These are phyloP conservation scores for Choloepus hoffmanni DNA, from an alignment of 2,113 vertebrate species.

Conservation along the genomic window DNA sequence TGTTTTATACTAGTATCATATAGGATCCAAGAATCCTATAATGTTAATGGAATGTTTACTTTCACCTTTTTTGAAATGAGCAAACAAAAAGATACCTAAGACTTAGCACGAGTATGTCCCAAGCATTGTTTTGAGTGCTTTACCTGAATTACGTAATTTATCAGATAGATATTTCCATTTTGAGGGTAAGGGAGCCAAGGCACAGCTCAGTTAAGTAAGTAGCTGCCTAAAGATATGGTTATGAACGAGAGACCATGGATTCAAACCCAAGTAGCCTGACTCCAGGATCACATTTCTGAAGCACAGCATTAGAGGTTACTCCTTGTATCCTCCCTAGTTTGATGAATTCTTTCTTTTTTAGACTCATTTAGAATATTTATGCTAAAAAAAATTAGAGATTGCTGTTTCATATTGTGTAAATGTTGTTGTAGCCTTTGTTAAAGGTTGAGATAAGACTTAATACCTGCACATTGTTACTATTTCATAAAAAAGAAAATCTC, in stretches of 20 bases:
- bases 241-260: not conserved
- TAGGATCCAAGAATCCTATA: not conserved
- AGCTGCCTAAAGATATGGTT: rapidly evolving
- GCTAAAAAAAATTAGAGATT: not conserved
- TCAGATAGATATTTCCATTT: no score
- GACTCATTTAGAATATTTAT: not conserved
- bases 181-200: not conserved
- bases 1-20: not conserved
- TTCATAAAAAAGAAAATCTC: not conserved
- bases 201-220: not conserved
- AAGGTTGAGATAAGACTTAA: not conserved
- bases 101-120: not conserved
- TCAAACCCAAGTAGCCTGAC: not conserved
- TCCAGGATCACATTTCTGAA: not conserved
- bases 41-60: not conserved
- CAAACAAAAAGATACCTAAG: not conserved
- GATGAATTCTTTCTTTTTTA: not conserved
- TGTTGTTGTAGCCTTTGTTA: not conserved
- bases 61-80: not conserved
- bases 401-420: not conserved
- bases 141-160: not conserved
- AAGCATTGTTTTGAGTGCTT: not conserved
- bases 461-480: not conserved
- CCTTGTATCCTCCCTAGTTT: not conserved
- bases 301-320: not conserved